These are phyloP conservation scores for Ferrisia virgata DNA, from an alignment of 2,888 invertebrate species.

Conservation along the genomic window DNA sequence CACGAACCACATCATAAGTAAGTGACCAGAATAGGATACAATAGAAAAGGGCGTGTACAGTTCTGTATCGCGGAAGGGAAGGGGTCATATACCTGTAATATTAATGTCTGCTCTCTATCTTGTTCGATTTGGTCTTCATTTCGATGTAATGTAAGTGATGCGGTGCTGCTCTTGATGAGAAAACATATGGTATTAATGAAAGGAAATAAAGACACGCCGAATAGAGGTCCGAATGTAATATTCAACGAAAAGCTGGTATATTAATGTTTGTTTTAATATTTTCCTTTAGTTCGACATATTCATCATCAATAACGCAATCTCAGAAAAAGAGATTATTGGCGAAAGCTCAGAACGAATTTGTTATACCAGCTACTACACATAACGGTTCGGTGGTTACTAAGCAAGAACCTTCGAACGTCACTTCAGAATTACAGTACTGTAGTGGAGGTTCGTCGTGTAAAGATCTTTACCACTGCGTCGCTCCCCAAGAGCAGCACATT, in stretches of 20 bases:
- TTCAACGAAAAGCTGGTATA: not conserved
- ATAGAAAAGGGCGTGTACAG: not conserved
- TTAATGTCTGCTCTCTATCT: not conserved
- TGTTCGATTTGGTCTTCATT: not conserved
- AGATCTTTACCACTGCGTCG: constrained; percentile 51
- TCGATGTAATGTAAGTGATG: not conserved
- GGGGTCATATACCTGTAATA: not conserved
- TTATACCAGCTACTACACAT: constrained; percentile 49
- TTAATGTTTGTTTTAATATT: constrained; percentile 19
- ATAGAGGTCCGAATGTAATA: too few species aligned
- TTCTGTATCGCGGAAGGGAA: not conserved
- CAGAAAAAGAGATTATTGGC: constrained; percentile 87
- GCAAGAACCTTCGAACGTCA: constrained; percentile 58
- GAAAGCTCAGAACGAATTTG: constrained; percentile 75
- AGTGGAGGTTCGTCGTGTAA: constrained; percentile 50
- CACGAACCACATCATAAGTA: constrained; percentile 59
- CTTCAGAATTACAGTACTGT: constrained; percentile 52
- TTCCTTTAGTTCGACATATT: constrained; percentile 43
- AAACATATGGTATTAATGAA: not conserved
- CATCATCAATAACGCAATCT: constrained; percentile 56
- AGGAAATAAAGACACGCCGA: not conserved
- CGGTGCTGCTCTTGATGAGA: constrained; percentile 18
- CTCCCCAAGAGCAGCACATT: constrained; percentile 56
- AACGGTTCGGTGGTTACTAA: constrained; percentile 58
- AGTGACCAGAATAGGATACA: constrained; percentile 2